Evolutionary conservation across 2,113 vertebrate genomes (phyloP), one percentile per base, ranked within the genome.

Genomic region (Triplophysa siluroides): DNA sequence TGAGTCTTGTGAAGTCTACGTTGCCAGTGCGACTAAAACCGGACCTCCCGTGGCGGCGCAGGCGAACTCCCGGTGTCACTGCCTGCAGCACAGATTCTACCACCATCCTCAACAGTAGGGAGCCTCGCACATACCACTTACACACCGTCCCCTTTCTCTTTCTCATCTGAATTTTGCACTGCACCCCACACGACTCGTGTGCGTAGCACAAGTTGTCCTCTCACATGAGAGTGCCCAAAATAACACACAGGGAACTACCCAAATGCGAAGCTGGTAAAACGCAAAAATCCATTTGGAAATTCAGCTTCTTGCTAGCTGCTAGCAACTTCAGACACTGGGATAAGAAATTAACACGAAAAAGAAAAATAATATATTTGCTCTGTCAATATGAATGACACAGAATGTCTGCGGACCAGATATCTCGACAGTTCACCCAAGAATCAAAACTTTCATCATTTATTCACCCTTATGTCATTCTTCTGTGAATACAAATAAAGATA

Each of bases 191-290:
- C 6, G 33, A 63, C 29, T 72, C 68, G 3, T 13, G 54, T 18
- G 54, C 43, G 56, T 16, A 67, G 23, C 41, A 60, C 24, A 54
- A 69, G 78, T 74, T 78, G 26, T 80, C 80, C 67, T 29, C 50
- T 58, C 18, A 67, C 14, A 74, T 78, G 62, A 84, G 2, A 1
- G 9, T 38, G 75, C 75, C 81, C 19, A 75, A 84, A 84, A 84
- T 81, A 81, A 80, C 68, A 19, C 45, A 82, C 58, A 8, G 43
- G 60, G 61, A 26, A 64, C 78, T 63, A 81, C 54, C 63, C 69
- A 63, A 64, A 69, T n/a, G 29, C 38, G 26, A 65, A 56, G 58
- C 60, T 45, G 43, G 11, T 9, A 9, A 45, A 45, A 45, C 2
- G 43, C 9, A 11, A 45, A 45, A 45, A 45, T 7, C 33, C 7